Conservation (phyloP, 2,888 invertebrate genomes). For the Drosophila peninsularis region DNA sequence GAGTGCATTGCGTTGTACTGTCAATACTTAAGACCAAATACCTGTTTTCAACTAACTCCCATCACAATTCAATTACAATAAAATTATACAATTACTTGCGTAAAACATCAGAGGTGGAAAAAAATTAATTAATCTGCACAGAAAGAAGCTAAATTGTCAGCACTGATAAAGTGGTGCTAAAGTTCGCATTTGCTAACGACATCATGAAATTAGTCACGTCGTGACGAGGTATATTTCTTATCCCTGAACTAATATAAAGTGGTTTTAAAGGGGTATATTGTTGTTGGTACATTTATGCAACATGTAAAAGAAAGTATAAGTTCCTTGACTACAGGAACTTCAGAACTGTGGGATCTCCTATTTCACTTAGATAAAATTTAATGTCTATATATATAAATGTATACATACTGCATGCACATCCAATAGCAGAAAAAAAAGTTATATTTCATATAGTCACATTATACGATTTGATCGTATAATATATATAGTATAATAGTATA, state of each 20-base stretch:
- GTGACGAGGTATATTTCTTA: background rate
- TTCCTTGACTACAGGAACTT: background rate
- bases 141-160: background rate
- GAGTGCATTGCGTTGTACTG: background rate
- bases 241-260: background rate
- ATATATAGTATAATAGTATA: too few relatives aligned
- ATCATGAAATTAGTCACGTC: constrained; percentile 25
- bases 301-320: background rate
- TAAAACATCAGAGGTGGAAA: background rate
- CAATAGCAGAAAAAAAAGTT: too few relatives aligned
- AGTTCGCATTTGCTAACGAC: constrained; percentile 9
- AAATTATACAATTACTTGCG: background rate
- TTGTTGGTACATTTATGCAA: background rate
- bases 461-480: too few relatives aligned
- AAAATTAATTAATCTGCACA: too few relatives aligned
- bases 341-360: too few relatives aligned
- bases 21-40: background rate
- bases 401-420: too few relatives aligned
- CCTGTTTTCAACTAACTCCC: background rate
- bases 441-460: too few relatives aligned
- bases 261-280: background rate
- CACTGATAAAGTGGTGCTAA: constrained; percentile 8
- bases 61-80: background rate
- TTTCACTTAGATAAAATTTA: too few relatives aligned
- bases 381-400: too few relatives aligned